Conservation (phyloP, 2,113 vertebrate species). For the Willisornis vidua region DNA sequence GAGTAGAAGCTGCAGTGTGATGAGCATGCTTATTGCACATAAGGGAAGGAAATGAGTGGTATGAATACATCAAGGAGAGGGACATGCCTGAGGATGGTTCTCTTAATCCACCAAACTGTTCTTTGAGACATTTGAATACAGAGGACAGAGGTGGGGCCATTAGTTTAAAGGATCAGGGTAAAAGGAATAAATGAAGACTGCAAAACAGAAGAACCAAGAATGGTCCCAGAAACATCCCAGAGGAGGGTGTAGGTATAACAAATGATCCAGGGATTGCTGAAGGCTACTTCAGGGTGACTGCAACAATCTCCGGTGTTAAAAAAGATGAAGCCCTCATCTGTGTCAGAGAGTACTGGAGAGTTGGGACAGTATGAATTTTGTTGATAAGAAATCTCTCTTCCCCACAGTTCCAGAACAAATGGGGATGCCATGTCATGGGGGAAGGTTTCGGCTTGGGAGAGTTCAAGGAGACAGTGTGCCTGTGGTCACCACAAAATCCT, state of each 20-base stretch:
- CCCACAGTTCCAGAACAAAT: not conserved
- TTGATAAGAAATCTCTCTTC: not conserved
- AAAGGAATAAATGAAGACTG: not conserved
- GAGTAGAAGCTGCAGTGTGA: not conserved
- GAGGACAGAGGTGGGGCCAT: not conserved
- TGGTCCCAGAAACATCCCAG: not conserved
- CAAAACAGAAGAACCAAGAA: not conserved
- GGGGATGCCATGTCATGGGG: accelerated
- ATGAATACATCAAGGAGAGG: not conserved
- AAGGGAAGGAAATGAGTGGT: not conserved
- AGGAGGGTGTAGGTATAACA: not conserved
- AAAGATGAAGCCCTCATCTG: not conserved
- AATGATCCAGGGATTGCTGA: not conserved
- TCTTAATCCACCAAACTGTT: not conserved
- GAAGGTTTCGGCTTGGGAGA: not conserved
- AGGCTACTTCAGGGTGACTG: not conserved
- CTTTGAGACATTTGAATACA: not conserved
- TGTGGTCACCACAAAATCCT: not conserved
- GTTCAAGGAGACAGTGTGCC: not conserved
- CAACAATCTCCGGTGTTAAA: not conserved
- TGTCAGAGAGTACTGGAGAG: not conserved
- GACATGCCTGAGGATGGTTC: not conserved
- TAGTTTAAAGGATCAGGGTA: not conserved
- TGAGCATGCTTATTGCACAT: not conserved
- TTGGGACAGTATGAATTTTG: not conserved